Conservation (phyloP, 1,140 invertebrate species). For the Drosophila lowei region DNA sequence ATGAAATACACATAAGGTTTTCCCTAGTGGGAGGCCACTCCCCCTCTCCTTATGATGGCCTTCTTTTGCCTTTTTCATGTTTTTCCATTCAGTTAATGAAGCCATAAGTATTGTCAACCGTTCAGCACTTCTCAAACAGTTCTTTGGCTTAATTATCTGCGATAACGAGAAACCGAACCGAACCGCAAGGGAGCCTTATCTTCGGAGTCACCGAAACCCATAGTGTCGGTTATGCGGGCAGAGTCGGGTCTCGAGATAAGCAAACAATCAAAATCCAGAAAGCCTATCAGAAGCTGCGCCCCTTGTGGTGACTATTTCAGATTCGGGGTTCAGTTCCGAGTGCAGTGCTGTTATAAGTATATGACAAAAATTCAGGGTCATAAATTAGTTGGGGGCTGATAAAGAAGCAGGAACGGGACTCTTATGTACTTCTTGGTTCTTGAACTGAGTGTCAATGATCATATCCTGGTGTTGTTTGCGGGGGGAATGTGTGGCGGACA, state of each 20-base stretch:
- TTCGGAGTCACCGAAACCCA: constrained; percentile 17
- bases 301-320: constrained; percentile 22
- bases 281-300: constrained; percentile 21
- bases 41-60: no score
- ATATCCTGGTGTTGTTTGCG: constrained; percentile 42
- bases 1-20: not conserved
- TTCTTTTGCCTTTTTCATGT: constrained; percentile 4
- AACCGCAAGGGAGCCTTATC: constrained; percentile 21
- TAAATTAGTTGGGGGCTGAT: constrained; percentile 50
- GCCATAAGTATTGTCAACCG: constrained; percentile 22
- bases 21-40: no score
- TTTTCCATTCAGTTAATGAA: constrained; percentile 36
- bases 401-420: constrained; percentile 32
- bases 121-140: not conserved
- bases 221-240: constrained; percentile 23
- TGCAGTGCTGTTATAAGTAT: constrained; percentile 2
- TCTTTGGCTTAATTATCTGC: constrained; percentile 16
- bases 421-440: constrained; percentile 2
- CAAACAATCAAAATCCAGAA: constrained; percentile 19
- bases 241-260: constrained; percentile 12
- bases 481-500: constrained; percentile 2
- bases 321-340: constrained; percentile 16
- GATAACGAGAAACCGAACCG: constrained; percentile 21
- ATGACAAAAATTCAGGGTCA: constrained; percentile 30
- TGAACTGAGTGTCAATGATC: constrained; percentile 45